Percentiles rank a stretch among this genome's conserved stretches.
Evolutionary conservation across 2,113 vertebrate genomes (phyloP).

Genomic region (Clarias batrachus): DNA sequence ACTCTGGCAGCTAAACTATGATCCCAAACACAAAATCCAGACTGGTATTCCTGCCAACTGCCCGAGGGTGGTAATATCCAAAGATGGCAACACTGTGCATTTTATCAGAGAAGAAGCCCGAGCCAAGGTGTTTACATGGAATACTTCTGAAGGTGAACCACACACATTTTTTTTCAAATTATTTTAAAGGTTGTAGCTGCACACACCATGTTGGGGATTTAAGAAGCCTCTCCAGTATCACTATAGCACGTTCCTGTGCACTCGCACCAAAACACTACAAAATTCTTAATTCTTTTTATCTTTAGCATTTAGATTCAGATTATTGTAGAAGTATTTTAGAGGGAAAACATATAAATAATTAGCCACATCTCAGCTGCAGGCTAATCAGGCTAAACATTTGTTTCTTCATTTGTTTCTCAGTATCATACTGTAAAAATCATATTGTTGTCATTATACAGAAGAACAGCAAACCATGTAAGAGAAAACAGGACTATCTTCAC

Average conservation of each 20-base stretch:
- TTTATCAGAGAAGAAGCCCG: slow-evolving; percentile 69
- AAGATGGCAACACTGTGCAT: slow-evolving; percentile 64
- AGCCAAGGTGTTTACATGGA: slow-evolving; percentile 76
- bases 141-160: slow-evolving; percentile 70
- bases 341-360: neutral
- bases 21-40: slow-evolving; percentile 49
- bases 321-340: neutral
- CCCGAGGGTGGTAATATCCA: slow-evolving; percentile 64
- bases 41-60: slow-evolving; percentile 66
- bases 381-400: too few species aligned
- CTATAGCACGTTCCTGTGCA: neutral
- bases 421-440: neutral
- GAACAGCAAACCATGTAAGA: neutral
- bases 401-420: neutral
- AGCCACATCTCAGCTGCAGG: neutral
- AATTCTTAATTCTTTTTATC: neutral
- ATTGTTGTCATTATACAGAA: neutral
- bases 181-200: neutral
- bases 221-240: neutral
- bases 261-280: neutral
- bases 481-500: neutral
- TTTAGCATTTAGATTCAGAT: neutral
- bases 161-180: neutral
- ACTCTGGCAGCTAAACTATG: slow-evolving; percentile 73
- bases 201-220: neutral